Base-by-base conservation (phyloP, 1,140 invertebrate species). In the Hyphantria cunea region DNA sequence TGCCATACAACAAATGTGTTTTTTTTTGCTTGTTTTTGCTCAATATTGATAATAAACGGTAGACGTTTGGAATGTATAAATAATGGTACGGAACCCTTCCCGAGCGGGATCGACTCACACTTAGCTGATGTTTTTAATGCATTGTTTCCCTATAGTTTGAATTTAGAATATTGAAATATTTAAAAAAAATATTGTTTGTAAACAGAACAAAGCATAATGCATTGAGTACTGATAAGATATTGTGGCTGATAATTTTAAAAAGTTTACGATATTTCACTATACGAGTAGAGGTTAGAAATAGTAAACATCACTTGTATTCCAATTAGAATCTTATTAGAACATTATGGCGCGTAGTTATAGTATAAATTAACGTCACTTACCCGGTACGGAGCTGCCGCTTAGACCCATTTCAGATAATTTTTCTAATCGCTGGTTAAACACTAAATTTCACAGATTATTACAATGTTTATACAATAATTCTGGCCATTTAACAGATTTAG, bases 361-460 rank as follows among this genome's bases (percentile, higher is more conserved):
- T 17, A 34, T 34, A 60, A 54, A 72, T 76, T 76, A 78, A 41
- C 17, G 65, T 17, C 56, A 82, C 86, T 86, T 77, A 89, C 86
- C 80, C 14, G 86, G 86, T 62, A 86, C 80, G 5, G 86, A 76
- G 56, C 86, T 89, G 61, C 86, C 86, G 17, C 76, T 80, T 34
- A 85, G 86, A 64, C 86, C 86, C 86, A 89, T 88, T 66, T 74
- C 15, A 74, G 39, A 25, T 7, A 14, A 37, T 50, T 42, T 44
- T 47, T 15, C 59, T 62, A 66, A 63, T 32, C 12, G 49, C 42
- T 33, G 62, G 53, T 51, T 58, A 67, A 51, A 37, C 33, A 59
- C 11, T 50, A 70, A 72, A 66, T 74, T 66, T 69, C 70, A 68
- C 72, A 48, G 45, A 39, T 39, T 62, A 66, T 64, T 73, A 51